phyloP scores from a whole-genome alignment of 2,888 invertebrate species.

The Boloria euphrosyne region DNA sequence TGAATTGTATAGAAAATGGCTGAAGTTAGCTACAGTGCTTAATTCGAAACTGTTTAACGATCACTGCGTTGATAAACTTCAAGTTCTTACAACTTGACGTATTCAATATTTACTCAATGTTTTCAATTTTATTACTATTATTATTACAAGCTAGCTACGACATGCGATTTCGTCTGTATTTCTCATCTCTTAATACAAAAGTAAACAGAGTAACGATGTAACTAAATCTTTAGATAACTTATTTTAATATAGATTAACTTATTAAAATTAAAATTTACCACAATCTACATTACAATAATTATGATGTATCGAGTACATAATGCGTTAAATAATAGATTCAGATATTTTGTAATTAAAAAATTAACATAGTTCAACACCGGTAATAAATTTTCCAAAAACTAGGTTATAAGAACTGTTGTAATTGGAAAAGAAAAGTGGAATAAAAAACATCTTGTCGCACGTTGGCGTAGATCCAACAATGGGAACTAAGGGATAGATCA shows the following conservation, averaged over 20 bases:
- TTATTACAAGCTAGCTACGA: too few species aligned
- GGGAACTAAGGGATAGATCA: slow-evolving; percentile 26
- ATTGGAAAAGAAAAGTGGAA: slow-evolving; percentile 22
- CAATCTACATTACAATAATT: too few species aligned
- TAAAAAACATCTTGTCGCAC: slow-evolving; percentile 20
- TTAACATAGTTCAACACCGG: not conserved
- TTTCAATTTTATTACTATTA: not conserved
- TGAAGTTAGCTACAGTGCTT: slow-evolving; percentile 35
- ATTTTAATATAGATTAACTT: too few species aligned
- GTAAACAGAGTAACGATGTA: too few species aligned
- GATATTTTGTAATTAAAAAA: too few species aligned
- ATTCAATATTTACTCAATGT: slow-evolving; percentile 2
- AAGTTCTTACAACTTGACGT: slow-evolving; percentile 13
- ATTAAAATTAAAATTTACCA: too few species aligned
- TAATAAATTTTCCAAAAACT: slow-evolving; percentile 7
- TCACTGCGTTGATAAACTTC: slow-evolving; percentile 22
- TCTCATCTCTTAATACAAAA: too few species aligned
- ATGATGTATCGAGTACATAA: too few species aligned
- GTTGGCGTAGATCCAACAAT: slow-evolving; percentile 29
- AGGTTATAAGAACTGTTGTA: slow-evolving; percentile 26
- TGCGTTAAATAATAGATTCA: too few species aligned
- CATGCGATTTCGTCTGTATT: too few species aligned
- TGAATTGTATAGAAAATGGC: slow-evolving; percentile 46
- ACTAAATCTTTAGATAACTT: too few species aligned
- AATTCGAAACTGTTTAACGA: slow-evolving; percentile 24